Base-by-base conservation (phyloP, 2,797 vertebrate genomes). In the Eurystomus glaucurus region DNA sequence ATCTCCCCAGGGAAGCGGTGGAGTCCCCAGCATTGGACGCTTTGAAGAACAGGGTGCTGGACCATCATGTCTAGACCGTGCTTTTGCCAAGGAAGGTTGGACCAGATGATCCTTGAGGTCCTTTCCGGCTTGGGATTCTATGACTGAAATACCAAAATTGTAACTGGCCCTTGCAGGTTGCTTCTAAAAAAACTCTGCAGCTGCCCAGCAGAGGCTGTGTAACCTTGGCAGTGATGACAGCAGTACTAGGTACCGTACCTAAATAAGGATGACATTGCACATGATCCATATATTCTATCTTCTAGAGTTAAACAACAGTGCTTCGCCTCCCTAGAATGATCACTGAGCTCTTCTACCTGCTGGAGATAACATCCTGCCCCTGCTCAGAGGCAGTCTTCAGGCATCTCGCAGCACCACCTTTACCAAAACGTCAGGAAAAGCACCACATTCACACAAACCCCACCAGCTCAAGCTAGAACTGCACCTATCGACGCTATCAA, bases 401-500 rank as follows among this genome's bases (percentile, higher is more conserved):
- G 31, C 55, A 28, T 20, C 68, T 62, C 48, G 6, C 48, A 50
- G 11, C 58, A 54, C 48, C 60, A 65, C 25, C 65, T 48, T 23
- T 28, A 22, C 70, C 90, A 41, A n/a, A 41, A 5, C 1, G 0
- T 19, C 52, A 31, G 52, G 89, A 39, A 29, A 85, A 72, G 52
- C 55, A n/a, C 35, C 46, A 23, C 19, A 1, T 2, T 7, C 5
- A 17, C 69, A 20, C 9, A 20, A 12, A 82, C 52, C 11, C 41
- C 64, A 23, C 10, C 77, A 48, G 85, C 75, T 83, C 41, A 13
- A 9, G 52, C 70, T 11, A 11, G 31, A 69, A 6, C 33, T 29
- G 51, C 10, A 5, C 33, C 66, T 31, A 3, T 3, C 35, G 51
- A 14, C 60, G 5, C 33, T 5, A 0, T 0, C 28, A 10, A 5